Base-by-base conservation (phyloP, 2,113 vertebrate species). In the Felis chaus region DNA sequence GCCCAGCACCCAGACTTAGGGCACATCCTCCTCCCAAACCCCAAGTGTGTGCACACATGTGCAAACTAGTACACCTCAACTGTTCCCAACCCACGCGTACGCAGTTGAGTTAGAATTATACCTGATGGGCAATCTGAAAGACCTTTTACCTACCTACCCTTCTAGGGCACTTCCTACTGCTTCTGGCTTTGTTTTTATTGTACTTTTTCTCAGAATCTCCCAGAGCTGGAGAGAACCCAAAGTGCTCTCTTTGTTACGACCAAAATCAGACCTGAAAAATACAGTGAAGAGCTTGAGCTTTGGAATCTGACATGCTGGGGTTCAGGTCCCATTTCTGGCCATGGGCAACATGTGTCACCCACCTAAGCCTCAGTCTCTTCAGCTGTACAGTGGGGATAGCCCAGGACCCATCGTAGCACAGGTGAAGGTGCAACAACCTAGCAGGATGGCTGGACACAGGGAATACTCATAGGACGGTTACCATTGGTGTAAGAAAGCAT, bases 381-480 rank as follows among this genome's bases (percentile, higher is more conserved):
- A 8, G 19, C 53, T 79, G 63, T 57, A 86, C 33, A 27, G 18
- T 1, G n/a, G 45, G 50, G 41, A 86, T 5, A 36, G 16, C 41
- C 23, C 12, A 66, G 41, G 12, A 12, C 45, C 69, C 65, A 50
- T 21, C 4, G 2, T 27, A 33, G 55, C 11, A 27, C 25, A 57
- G 53, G 21, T 16, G 66, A 69, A 74, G 29, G 21, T 9, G 12
- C 69, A 45, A 88, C 21, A 3, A 36, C 5, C 7, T 13, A 33
- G 61, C 25, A 79, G 31, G 13, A 11, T 18, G 21, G 45, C 55
- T 7, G n/a, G 48, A 85, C 48, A 33, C 33, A 57, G n/a, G 21
- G 21, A 19, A 7, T 1, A 4, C 39, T 69, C 66, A 9, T 5
- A 14, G 57, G n/a, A 29, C 0, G 0, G 25, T 31, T 6, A 13